Conservation (phyloP, 2,113 vertebrate species). For the Calidris pygmaea region DNA sequence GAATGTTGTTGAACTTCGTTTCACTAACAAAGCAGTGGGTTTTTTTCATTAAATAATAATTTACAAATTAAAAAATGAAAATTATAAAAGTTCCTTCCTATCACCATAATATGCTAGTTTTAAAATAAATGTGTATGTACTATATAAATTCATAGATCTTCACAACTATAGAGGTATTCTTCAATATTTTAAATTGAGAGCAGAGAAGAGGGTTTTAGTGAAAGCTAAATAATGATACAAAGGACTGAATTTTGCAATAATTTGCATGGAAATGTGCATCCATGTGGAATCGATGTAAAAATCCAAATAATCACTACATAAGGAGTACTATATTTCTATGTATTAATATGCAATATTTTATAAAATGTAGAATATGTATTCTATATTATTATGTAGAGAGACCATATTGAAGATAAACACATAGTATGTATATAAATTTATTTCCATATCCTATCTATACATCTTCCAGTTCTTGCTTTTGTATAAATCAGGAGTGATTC, state of each 20-base stretch:
- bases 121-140: neutral
- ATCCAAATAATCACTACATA: neutral
- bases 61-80: neutral
- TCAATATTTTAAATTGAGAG: neutral
- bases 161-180: neutral
- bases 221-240: neutral
- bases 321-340: neutral
- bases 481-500: neutral
- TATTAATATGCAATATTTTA: neutral
- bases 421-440: neutral
- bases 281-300: neutral
- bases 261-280: neutral
- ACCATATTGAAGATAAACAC: neutral
- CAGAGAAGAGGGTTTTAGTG: neutral
- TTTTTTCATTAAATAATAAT: neutral
- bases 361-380: neutral
- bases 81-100: neutral
- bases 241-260: neutral
- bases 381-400: neutral
- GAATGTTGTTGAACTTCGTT: slow-evolving; percentile 6
- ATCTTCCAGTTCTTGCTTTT: neutral
- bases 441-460: neutral
- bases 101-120: neutral
- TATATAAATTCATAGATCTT: neutral
- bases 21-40: slow-evolving; percentile 1